These are phyloP conservation scores for Plutella xylostella DNA, from an alignment of 2,888 invertebrate genomes.

Conservation along the genomic window DNA sequence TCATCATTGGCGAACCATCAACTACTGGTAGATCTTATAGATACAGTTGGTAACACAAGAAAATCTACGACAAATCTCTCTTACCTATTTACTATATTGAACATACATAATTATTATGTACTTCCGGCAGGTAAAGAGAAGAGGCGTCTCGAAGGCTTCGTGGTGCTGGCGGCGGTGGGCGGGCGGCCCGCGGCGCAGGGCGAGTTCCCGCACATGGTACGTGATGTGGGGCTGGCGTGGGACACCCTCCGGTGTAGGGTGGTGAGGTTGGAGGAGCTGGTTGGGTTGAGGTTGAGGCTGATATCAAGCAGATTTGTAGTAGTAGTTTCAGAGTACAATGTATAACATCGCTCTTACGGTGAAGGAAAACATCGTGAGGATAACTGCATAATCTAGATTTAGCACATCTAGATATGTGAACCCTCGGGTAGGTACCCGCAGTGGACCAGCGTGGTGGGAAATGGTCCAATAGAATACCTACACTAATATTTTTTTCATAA, in stretches of 20 bases:
- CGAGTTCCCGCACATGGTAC: conserved; percentile 9
- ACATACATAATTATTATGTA: background rate
- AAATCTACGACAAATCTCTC: background rate
- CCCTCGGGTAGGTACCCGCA: too few relatives aligned
- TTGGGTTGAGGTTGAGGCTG: background rate
- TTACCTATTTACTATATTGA: background rate
- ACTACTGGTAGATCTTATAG: background rate
- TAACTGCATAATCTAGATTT: too few relatives aligned
- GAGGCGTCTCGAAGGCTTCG: background rate
- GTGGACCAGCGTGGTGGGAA: too few relatives aligned
- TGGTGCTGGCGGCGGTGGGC: background rate
- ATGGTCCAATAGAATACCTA: too few relatives aligned
- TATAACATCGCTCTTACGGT: too few relatives aligned
- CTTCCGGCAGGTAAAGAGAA: background rate
- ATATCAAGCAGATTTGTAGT: background rate
- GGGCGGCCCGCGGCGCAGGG: background rate
- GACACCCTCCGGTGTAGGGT: background rate
- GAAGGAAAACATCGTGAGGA: too few relatives aligned
- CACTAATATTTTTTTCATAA: background rate
- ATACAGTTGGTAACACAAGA: background rate
- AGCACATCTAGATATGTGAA: too few relatives aligned
- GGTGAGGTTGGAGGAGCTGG: background rate
- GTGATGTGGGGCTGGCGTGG: too few relatives aligned
- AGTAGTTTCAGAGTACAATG: too few relatives aligned
- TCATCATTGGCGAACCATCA: too few relatives aligned